phyloP scores from a whole-genome alignment of 2,113 vertebrate genomes.

The Caretta caretta region DNA sequence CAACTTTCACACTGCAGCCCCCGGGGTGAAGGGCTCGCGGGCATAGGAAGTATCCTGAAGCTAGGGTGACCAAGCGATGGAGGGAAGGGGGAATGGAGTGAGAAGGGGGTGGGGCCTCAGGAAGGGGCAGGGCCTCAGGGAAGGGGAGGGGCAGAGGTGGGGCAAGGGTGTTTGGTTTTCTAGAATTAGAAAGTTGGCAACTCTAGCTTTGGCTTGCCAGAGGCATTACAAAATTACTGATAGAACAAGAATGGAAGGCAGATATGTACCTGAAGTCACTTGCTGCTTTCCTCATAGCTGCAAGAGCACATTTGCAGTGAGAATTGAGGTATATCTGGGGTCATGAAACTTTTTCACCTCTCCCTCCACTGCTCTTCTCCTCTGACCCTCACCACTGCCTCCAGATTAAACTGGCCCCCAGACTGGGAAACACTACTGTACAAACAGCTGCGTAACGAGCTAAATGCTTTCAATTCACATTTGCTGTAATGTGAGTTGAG shows the following conservation, averaged over 20 bases:
- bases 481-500: slow-evolving; percentile 17
- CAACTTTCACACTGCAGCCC: too few relatives aligned
- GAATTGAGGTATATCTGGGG: not conserved
- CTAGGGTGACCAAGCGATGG: too few relatives aligned
- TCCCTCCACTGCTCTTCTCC: not conserved
- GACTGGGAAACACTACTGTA: not conserved
- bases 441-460: not conserved
- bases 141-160: too few relatives aligned
- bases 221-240: slow-evolving; percentile 19
- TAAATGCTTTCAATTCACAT: not conserved
- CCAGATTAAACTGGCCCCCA: not conserved
- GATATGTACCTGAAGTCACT: slow-evolving; percentile 18
- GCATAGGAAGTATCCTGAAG: too few relatives aligned
- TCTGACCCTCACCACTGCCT: not conserved
- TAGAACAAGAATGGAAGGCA: not conserved
- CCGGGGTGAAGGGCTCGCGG: too few relatives aligned
- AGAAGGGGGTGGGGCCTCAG: too few relatives aligned
- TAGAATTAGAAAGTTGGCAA: too few relatives aligned
- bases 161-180: too few relatives aligned
- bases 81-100: too few relatives aligned
- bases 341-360: not conserved
- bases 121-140: too few relatives aligned
- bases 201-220: not conserved
- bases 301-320: not conserved
- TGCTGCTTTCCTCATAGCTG: not conserved